Evolutionary conservation across 2,888 invertebrate genomes (phyloP).

Genomic region (Polymixis flavicincta): DNA sequence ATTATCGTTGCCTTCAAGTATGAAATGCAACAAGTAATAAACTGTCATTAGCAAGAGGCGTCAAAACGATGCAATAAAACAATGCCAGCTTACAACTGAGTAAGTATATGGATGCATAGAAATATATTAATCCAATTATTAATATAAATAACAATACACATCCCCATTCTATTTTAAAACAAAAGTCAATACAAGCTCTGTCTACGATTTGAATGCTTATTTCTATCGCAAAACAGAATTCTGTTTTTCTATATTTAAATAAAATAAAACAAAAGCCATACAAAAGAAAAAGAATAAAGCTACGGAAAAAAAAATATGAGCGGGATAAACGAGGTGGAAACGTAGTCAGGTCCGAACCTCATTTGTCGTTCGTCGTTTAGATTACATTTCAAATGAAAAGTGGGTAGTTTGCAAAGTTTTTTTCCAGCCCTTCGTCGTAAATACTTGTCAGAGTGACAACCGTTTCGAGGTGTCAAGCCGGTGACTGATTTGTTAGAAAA

Average conservation of each 20-base stretch:
- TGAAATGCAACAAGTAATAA: background rate
- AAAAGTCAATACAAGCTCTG: background rate
- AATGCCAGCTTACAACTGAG: background rate
- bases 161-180: background rate
- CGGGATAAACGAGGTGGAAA: conserved; percentile 70
- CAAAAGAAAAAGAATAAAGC: conserved; percentile 65
- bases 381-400: conserved; percentile 89
- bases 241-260: background rate
- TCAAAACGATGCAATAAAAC: too few species aligned
- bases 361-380: conserved; percentile 81
- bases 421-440: conserved; percentile 80
- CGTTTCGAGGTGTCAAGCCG: conserved; percentile 77
- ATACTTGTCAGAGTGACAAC: conserved; percentile 77
- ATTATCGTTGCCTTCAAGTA: background rate
- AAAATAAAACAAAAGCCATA: conserved; percentile 10
- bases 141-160: too few species aligned
- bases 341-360: conserved; percentile 86
- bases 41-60: too few species aligned
- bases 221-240: background rate
- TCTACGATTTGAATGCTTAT: background rate
- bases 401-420: conserved; percentile 83
- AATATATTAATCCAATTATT: background rate
- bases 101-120: too few species aligned
- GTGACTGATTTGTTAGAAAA: conserved; percentile 84
- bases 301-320: conserved; percentile 68